phyloP scores from a whole-genome alignment of 2,888 invertebrate species.

The Yponomeuta evonymella region DNA sequence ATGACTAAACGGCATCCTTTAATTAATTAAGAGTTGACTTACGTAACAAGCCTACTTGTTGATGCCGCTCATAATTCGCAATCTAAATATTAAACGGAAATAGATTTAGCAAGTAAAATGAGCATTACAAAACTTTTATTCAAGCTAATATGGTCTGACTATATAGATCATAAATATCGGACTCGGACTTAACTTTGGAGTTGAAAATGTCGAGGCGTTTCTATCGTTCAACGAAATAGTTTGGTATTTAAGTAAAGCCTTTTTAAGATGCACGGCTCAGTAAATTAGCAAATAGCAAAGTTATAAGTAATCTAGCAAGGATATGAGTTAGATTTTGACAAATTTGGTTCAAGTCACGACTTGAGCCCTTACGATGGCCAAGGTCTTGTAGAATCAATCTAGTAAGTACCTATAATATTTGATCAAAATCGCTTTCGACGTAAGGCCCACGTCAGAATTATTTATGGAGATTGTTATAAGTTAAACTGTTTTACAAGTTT shows the following conservation, averaged over 20 bases:
- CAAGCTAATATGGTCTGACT: neutral
- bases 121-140: neutral
- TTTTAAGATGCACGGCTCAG: neutral
- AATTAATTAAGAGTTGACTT: neutral
- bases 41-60: neutral
- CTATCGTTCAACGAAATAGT: too few species aligned
- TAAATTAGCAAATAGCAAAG: neutral
- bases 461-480: neutral
- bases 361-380: neutral
- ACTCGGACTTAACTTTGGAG: neutral
- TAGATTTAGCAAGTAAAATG: neutral
- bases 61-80: neutral
- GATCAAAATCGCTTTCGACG: too few species aligned
- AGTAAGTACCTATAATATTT: too few species aligned
- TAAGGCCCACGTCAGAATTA: neutral
- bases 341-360: neutral
- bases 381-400: too few species aligned
- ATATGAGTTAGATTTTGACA: too few species aligned
- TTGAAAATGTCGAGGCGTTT: too few species aligned
- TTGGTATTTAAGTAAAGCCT: neutral
- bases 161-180: neutral
- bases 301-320: neutral
- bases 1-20: neutral
- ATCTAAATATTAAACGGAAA: slow-evolving; percentile 1
- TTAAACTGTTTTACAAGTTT: neutral